Base-by-base conservation (phyloP, 2,888 invertebrate genomes). In the Keiferia lycopersicella region DNA sequence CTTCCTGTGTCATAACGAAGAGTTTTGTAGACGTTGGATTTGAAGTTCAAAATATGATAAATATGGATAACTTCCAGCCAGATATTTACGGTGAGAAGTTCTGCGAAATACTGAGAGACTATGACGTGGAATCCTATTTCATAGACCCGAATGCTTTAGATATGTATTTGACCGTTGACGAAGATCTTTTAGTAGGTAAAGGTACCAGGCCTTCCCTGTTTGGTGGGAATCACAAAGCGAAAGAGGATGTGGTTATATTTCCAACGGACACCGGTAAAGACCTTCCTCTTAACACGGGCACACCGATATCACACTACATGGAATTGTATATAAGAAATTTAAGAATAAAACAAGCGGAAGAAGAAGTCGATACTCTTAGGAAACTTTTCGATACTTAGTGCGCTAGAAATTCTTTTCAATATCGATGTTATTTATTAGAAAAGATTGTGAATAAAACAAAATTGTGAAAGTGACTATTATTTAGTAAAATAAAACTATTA, bases 151-250 rank as follows among this genome's bases (percentile, higher is more conserved):
- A 68, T 0, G 66, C 71, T 50, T 65, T 82, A 3, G 81, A 82
- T 14, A 75, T 76, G 64, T 83, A 80, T 74, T 67, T 83, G 66
- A 78, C 76, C 0, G 83, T 83, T 0, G 83, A 83, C 4, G 83
- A 83, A 38, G 81, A 83, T 51, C 57, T 80, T 3, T 69, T 83
- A 3, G 82, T 78, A 0, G 83, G 78, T 0, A 80, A 81, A 66
- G 83, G 83, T 0, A 81, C 82, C 0, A 81, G 82, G 14, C 71
- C 74, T 0, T 81, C 81, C 0, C 80, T 82, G 0, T 82, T 82
- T 34, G 82, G 82, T 2, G 82, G 82, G 0, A 82, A 82, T 56
- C 82, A 81, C 62, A 60, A 60, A 41, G 18, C 14, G 20, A 39
- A 38, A 11, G 20, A 39, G 2, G 58, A 59, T 18, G 10, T 38